A percentile compares a stretch with the other conserved stretches of the same genome.
Evolutionary conservation across 2,797 vertebrate genomes (phyloP).

Genomic region (Momotus momota): DNA sequence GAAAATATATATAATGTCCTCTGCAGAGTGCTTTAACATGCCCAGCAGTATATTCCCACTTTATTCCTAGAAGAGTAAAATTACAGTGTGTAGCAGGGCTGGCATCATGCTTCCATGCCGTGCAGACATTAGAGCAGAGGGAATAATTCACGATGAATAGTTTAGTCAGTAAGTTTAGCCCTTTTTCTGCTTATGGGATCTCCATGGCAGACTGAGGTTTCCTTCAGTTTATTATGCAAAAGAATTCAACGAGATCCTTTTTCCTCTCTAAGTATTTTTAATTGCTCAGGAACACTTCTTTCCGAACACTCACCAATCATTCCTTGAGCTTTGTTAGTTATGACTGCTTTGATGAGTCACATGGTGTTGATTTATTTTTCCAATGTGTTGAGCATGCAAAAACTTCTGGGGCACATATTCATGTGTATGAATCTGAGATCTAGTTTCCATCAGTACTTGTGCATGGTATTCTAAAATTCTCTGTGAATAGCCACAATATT

Average conservation of each 20-base stretch:
- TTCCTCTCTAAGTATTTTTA: constrained; percentile 54
- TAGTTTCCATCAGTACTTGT: constrained; percentile 14
- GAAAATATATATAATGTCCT: constrained; percentile 57
- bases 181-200: constrained; percentile 47
- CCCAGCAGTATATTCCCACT: constrained; percentile 50
- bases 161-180: constrained; percentile 63
- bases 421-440: constrained; percentile 10
- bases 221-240: constrained; percentile 54
- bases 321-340: constrained; percentile 45
- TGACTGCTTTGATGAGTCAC: constrained; percentile 52
- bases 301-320: constrained; percentile 20
- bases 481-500: constrained; percentile 15
- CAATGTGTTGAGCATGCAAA: not conserved
- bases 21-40: constrained; percentile 52
- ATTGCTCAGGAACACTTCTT: constrained; percentile 47
- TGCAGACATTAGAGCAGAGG: constrained; percentile 60
- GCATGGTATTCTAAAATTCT: constrained; percentile 1
- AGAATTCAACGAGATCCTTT: constrained; percentile 55
- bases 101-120: constrained; percentile 49
- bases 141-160: constrained; percentile 64
- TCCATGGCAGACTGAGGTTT: constrained; percentile 55
- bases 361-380: constrained; percentile 64
- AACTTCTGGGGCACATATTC: not conserved
- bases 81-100: constrained; percentile 45
- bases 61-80: constrained; percentile 66